Conservation (phyloP, 2,113 vertebrate genomes). For the Poecile atricapillus region DNA sequence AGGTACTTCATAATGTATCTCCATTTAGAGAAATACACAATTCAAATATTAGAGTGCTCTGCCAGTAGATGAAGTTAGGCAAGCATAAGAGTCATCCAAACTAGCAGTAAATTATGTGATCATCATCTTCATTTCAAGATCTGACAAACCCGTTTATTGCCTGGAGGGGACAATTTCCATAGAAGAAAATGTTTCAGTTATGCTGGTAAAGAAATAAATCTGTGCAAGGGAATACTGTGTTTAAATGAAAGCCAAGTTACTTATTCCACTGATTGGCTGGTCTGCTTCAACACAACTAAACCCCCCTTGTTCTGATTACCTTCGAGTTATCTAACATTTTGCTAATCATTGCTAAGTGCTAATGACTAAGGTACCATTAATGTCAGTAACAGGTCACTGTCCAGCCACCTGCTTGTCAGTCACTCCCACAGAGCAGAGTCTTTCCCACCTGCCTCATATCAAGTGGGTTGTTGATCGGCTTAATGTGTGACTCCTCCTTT, state of each 20-base stretch:
- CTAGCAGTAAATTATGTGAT: not conserved
- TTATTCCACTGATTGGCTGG: slow-evolving; percentile 6
- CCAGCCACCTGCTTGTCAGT: slow-evolving; percentile 48
- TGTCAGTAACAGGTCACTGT: slow-evolving; percentile 48
- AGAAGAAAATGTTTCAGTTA: slow-evolving; percentile 8
- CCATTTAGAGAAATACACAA: not conserved
- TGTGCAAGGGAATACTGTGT: slow-evolving; percentile 34
- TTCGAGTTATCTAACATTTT: slow-evolving; percentile 70
- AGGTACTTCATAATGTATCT: slow-evolving; percentile 5
- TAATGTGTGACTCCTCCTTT: slow-evolving; percentile 90
- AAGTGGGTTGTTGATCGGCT: slow-evolving; percentile 93
- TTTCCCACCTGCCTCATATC: slow-evolving; percentile 72
- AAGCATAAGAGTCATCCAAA: slow-evolving; percentile 23
- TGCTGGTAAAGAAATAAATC: not conserved
- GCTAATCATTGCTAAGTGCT: slow-evolving; percentile 67
- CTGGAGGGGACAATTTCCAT: not conserved
- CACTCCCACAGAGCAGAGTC: not conserved
- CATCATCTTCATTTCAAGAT: not conserved
- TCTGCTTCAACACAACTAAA: not conserved
- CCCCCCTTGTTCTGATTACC: not conserved
- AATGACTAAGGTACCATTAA: slow-evolving; percentile 69
- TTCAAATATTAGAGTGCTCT: not conserved
- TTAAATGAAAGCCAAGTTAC: slow-evolving; percentile 21
- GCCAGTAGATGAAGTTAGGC: not conserved
- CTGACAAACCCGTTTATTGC: slow-evolving; percentile 20